Evolutionary conservation across 1,140 invertebrate species (phyloP), one percentile per base, ranked within the genome.

Genomic region (Zaprionus inermis): DNA sequence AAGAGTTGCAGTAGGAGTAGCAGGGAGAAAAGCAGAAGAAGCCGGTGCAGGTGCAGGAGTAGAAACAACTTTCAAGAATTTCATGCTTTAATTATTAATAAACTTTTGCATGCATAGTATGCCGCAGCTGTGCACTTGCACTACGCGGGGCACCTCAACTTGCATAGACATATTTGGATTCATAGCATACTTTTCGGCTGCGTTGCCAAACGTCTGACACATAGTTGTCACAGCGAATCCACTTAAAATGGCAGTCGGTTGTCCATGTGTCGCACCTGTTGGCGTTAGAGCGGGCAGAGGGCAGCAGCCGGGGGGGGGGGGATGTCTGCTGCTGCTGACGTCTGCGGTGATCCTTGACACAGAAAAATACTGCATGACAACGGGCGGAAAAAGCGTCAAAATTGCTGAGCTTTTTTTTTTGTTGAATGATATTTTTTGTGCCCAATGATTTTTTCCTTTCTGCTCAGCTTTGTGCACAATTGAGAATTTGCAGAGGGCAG

Each of bases 401-500:
- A 85, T 81, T 64, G 22, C 76, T 73, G 60, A 59, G 49, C 68
- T 57, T 73, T 73, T 77, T 84, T 56, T 73, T 65, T 75, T 67
- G 68, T 60, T 63, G 20, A 49, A 18, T 55, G 44, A 63, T 55
- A 67, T 36, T 46, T 30, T 56, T 32, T 61, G 38, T 52, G 20
- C 49, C 0, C 49, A 22, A 14, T 28, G 36, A 30, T 20, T 22
- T 22, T 34, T 49, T 65, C 28, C 22, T 44, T 73, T 72, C 65
- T 70, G 54, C 18, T 30, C 16, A 3, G 12, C 36, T 32, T 58
- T 56, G 64, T 64, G 72, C 79, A 73, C 79, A 79, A 86, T 86
- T 86, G 83, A 86, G 68, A 82, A 79, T 86, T 88, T 88, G 82
- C 77, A 82, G 79, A 78, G 78, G 84, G 58, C 7, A 30, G 7